Percentiles rank a stretch among this genome's conserved stretches.
Conservation (phyloP, 2,888 invertebrate genomes). For the Pardosa pseudoannulata region DNA sequence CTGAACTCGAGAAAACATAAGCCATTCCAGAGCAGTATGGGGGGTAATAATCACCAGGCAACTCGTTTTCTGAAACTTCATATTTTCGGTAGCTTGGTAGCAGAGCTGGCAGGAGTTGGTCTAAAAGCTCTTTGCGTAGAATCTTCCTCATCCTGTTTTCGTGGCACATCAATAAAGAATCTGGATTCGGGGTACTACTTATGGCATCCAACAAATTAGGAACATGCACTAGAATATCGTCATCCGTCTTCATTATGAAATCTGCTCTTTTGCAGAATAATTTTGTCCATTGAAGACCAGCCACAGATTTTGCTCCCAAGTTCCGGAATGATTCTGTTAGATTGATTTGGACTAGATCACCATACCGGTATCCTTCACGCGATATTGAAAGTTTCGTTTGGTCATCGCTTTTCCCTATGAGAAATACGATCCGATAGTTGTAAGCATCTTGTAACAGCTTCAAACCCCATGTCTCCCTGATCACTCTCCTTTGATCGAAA, state of each 20-base stretch:
- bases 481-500: conserved; percentile 74
- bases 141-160: conserved; percentile 73
- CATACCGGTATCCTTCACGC: conserved; percentile 71
- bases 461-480: conserved; percentile 76
- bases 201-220: conserved; percentile 74
- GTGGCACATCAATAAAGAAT: conserved; percentile 72
- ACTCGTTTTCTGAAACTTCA: conserved; percentile 67
- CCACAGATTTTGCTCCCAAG: conserved; percentile 74
- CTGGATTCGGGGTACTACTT: conserved; percentile 25
- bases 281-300: conserved; percentile 74
- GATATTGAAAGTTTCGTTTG: conserved; percentile 42
- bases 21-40: conserved; percentile 75
- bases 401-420: conserved; percentile 68
- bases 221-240: conserved; percentile 75
- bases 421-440: conserved; percentile 74
- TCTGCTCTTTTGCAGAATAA: conserved; percentile 72
- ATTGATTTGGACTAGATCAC: conserved; percentile 75
- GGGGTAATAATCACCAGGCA: conserved; percentile 74
- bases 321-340: conserved; percentile 75
- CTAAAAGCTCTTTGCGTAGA: conserved; percentile 56
- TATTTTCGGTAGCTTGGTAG: conserved; percentile 71
- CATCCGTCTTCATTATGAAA: conserved; percentile 75
- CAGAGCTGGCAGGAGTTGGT: conserved; percentile 4
- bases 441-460: conserved; percentile 72
- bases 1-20: conserved; percentile 73